Percentiles rank a stretch among this genome's conserved stretches.
Evolutionary conservation across 2,888 invertebrate genomes (phyloP).

Genomic region (Polymixis lichenea): DNA sequence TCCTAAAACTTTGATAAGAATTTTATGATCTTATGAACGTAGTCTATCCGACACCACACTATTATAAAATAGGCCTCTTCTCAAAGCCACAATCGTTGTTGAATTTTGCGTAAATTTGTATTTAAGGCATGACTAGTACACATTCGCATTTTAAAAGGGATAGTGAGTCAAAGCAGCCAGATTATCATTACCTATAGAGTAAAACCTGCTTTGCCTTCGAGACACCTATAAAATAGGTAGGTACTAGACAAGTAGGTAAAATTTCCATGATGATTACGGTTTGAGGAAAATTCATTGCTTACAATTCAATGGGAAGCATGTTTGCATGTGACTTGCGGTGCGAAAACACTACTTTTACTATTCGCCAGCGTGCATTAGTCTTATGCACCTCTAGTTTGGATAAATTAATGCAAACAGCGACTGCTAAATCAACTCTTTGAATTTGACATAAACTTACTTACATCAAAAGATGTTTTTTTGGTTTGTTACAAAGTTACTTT

Average conservation of each 20-base stretch:
- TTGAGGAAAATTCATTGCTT: conserved; percentile 46
- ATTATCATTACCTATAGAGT: neutral
- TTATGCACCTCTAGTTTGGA: neutral
- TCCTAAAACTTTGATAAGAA: no score
- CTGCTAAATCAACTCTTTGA: neutral
- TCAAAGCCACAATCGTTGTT: no score
- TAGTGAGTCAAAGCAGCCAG: neutral
- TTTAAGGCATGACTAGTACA: no score
- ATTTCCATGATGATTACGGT: conserved; percentile 43
- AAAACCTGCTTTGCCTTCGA: conserved; percentile 6
- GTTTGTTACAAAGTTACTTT: neutral
- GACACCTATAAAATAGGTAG: neutral
- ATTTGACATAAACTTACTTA: neutral
- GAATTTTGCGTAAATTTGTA: no score
- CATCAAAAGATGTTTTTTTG: conserved; percentile 3
- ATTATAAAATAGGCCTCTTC: no score
- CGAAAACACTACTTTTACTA: neutral
- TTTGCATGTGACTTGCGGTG: conserved; percentile 6
- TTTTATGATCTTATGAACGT: no score
- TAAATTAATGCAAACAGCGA: neutral
- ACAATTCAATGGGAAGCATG: conserved; percentile 26
- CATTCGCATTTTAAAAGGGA: neutral
- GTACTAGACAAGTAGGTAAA: neutral
- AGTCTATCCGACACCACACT: no score
- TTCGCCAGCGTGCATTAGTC: neutral